Conservation (phyloP, 2,797 vertebrate genomes). For the Alectoris magna region DNA sequence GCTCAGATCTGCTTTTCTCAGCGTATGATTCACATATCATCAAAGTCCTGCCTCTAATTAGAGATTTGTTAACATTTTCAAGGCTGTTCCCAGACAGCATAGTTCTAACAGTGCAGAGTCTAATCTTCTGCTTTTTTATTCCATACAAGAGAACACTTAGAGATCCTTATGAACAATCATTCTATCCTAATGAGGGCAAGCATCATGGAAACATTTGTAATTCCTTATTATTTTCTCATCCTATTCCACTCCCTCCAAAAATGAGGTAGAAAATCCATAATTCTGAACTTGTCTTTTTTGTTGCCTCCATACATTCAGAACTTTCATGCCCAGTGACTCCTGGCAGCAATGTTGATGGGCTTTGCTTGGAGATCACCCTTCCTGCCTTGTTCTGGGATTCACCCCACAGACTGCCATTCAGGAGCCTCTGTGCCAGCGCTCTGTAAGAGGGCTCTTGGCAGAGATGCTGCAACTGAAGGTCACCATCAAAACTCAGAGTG, state of each 20-base stretch:
- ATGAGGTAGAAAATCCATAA: neutral
- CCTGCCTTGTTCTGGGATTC: neutral
- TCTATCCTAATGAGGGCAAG: neutral
- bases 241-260: neutral
- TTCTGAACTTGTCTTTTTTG: neutral
- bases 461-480: neutral
- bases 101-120: neutral
- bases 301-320: neutral
- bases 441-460: fast-evolving
- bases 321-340: neutral
- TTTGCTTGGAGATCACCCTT: neutral
- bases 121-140: neutral
- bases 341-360: neutral
- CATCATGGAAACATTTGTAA: neutral
- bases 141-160: neutral
- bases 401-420: neutral
- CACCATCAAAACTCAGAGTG: neutral
- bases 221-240: neutral
- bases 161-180: neutral
- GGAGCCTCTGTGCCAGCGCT: neutral
- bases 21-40: constrained; percentile 44
- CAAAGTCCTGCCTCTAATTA: constrained; percentile 53
- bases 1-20: constrained; percentile 39
- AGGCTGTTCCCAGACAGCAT: constrained; percentile 35
- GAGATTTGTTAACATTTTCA: neutral